phyloP scores from a whole-genome alignment of 2,797 vertebrate species.

The Eulemur coronatus region DNA sequence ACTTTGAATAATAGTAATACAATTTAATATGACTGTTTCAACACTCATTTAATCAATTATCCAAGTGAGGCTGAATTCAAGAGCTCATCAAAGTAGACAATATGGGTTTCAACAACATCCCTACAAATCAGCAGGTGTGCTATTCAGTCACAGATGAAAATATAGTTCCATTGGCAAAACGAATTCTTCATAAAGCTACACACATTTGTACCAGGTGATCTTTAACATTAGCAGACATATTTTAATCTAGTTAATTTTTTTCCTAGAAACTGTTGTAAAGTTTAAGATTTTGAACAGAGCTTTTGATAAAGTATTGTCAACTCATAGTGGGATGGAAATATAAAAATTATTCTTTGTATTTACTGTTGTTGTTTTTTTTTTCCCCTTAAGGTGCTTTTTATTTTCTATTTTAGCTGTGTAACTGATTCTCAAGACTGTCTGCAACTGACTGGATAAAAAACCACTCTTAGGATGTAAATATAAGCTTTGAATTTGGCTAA shows the following conservation, averaged over 20 bases:
- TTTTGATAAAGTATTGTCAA: not conserved
- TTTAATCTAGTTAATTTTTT: not conserved
- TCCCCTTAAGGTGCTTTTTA: not conserved
- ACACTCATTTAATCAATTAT: not conserved
- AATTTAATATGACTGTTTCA: not conserved
- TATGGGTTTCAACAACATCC: not conserved
- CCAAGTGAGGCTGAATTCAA: not conserved
- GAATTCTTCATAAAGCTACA: not conserved
- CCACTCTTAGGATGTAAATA: not conserved
- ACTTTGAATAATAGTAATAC: not conserved
- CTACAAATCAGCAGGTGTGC: not conserved
- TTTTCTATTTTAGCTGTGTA: not conserved
- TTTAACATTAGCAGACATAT: not conserved
- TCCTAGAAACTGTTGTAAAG: not conserved
- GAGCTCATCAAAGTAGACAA: not conserved
- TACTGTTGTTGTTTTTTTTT: not conserved
- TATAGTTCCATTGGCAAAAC: not conserved
- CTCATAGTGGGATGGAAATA: not conserved
- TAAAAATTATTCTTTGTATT: not conserved
- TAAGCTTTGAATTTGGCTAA: not conserved
- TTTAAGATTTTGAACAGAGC: not conserved
- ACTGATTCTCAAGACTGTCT: not conserved
- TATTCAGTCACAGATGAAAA: not conserved
- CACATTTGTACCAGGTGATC: not conserved
- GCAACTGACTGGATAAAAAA: not conserved